Base-by-base conservation (phyloP, 2,113 vertebrate species). In the Apaloderma vittatum region DNA sequence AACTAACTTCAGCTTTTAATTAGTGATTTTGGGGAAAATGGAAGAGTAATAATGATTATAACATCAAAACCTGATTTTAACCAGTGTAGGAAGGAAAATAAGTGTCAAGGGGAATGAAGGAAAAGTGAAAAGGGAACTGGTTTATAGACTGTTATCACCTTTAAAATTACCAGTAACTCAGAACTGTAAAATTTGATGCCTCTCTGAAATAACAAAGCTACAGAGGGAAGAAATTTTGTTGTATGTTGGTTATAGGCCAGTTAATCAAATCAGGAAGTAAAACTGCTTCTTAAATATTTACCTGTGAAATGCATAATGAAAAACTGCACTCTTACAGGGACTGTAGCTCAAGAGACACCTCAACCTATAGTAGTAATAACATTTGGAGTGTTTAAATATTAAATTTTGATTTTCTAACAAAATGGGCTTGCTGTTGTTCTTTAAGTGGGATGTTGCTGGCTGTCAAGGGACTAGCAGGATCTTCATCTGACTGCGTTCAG, bases 361-460 rank as follows among this genome's bases (percentile, higher is more conserved):
- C 13, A 79, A 27, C 5, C 26, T 36, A 23, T 26, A 65, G 30
- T 19, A 76, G 40, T 59, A 87, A 61, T 21, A 30, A 5, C 0
- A 11, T 34, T 29, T 48, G 3, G 0, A 1, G 20, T n/a, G 72
- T 72, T 55, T 4, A 55, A 68, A 59, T 0, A 3, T 37, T 32
- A 26, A 11, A 15, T 30, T 43, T 43, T 7, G 1, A 15, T 77
- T 80, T 89, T 80, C 59, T 37, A 70, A n/a, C 21, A 54, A 40
- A 51, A 32, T 8, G 1, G 6, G 1, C 61, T 11, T 19, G 17
- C 1, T 6, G 2, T 34, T 55, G 26, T n/a, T 79, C 34, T 34
- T 1, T 15, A 81, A 80, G 8, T 1, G 11, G 26, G 11, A 52
- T 4, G 8, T 8, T 15, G 9, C 10, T 30, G 13, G 9, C 3